Conservation (phyloP, 2,888 invertebrate species). For the Leptopilina syphax region DNA sequence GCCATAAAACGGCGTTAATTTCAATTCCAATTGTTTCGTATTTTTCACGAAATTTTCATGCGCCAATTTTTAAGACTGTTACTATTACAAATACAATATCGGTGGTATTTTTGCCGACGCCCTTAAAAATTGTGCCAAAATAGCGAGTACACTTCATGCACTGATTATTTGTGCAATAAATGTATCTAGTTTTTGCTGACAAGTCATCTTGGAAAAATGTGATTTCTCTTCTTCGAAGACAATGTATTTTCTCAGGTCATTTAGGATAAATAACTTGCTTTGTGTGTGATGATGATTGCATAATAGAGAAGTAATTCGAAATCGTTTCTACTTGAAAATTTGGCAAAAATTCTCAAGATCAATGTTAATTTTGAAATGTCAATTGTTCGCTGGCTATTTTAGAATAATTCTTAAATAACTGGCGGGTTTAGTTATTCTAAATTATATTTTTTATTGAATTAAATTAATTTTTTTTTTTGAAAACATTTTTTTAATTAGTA, state of each 20-base stretch:
- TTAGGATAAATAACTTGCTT: neutral
- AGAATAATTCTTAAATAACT: too few species aligned
- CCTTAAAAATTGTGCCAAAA: constrained; percentile 66
- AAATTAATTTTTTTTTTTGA: too few species aligned
- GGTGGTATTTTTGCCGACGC: constrained; percentile 69
- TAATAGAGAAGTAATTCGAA: neutral
- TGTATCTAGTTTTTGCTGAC: constrained; percentile 44
- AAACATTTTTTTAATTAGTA: too few species aligned
- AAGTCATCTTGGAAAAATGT: constrained; percentile 8
- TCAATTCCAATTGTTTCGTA: constrained; percentile 66
- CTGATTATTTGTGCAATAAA: constrained; percentile 1
- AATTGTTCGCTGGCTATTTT: too few species aligned
- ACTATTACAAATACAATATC: constrained; percentile 69
- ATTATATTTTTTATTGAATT: too few species aligned
- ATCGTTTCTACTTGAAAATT: too few species aligned
- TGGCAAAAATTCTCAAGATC: too few species aligned
- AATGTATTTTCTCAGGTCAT: constrained; percentile 10
- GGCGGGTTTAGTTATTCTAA: too few species aligned
- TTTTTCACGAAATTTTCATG: constrained; percentile 69
- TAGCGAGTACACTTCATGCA: neutral
- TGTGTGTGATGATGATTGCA: constrained; percentile 8
- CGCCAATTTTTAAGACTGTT: constrained; percentile 70
- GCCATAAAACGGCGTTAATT: constrained; percentile 57
- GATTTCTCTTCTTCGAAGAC: neutral
- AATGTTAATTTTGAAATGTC: too few species aligned